A percentile compares a stretch with the other conserved stretches of the same genome.
These are phyloP conservation scores for Sarcophaga variegata DNA, from an alignment of 2,888 invertebrate species.

Conservation along the genomic window DNA sequence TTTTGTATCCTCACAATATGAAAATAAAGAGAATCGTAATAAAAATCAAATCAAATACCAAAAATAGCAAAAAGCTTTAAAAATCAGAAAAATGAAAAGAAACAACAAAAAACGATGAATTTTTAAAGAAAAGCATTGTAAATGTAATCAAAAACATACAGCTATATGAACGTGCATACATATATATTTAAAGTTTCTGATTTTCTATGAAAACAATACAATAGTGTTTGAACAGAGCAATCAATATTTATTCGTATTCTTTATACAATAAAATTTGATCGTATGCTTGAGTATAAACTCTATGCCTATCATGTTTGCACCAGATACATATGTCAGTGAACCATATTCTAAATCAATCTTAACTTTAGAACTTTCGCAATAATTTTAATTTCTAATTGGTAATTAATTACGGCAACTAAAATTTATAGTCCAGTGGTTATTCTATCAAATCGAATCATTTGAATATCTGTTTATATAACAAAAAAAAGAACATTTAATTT, in stretches of 20 bases:
- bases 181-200: background rate
- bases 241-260: background rate
- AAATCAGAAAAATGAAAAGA: background rate
- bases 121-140: conserved; percentile 17
- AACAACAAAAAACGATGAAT: background rate
- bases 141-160: conserved; percentile 5
- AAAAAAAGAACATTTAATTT: too few species aligned
- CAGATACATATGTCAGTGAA: background rate
- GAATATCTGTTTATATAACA: background rate
- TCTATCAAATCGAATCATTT: background rate
- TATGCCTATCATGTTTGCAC: too few species aligned
- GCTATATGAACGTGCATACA: background rate
- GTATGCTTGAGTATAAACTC: too few species aligned
- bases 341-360: background rate
- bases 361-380: background rate
- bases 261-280: background rate
- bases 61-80: conserved; percentile 48
- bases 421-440: background rate
- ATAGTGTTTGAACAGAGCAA: background rate
- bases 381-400: background rate
- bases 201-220: background rate
- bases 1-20: conserved; percentile 41
- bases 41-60: conserved; percentile 44
- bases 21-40: conserved; percentile 16
- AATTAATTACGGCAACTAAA: background rate